A percentile compares a stretch with the other conserved stretches of the same genome.
Evolutionary conservation across 1,140 invertebrate genomes (phyloP).

Genomic region (Leptinotarsa lineolata): DNA sequence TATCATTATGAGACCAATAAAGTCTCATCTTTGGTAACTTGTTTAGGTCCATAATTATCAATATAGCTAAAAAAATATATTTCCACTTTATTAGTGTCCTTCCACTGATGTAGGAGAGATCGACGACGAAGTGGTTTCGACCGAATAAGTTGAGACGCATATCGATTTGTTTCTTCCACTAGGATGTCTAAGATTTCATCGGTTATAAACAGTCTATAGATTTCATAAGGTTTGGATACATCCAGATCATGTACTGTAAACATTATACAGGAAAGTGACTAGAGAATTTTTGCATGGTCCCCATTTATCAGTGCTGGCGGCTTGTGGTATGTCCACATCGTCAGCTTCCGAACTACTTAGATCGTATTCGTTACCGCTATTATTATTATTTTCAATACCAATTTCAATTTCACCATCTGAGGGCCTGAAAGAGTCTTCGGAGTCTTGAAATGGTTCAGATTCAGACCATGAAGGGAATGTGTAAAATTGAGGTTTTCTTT

Average conservation of each 20-base stretch:
- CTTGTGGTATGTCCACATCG: background rate
- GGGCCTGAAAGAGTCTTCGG: background rate
- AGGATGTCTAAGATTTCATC: too few relatives aligned
- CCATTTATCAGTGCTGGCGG: constrained; percentile 5
- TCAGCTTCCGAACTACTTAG: background rate
- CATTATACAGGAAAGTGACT: background rate
- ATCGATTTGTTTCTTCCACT: background rate
- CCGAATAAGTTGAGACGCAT: background rate
- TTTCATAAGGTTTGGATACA: constrained; percentile 8
- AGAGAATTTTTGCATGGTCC: constrained; percentile 1
- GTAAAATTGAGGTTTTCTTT: too few relatives aligned
- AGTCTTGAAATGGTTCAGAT: background rate
- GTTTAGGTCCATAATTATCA: too few relatives aligned
- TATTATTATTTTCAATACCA: background rate
- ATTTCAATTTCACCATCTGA: background rate
- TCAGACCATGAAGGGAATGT: background rate
- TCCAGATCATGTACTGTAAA: constrained; percentile 1
- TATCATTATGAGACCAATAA: too few relatives aligned
- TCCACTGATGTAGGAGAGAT: too few relatives aligned
- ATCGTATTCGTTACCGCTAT: background rate
- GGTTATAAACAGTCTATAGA: background rate
- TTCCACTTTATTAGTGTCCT: too few relatives aligned
- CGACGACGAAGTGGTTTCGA: background rate
- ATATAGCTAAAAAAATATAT: too few relatives aligned
- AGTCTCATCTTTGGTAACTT: too few relatives aligned